A percentile compares a stretch with the other conserved stretches of the same genome.
These are phyloP conservation scores for Apodemus sylvaticus DNA, from an alignment of 2,113 vertebrate genomes.

Conservation along the genomic window DNA sequence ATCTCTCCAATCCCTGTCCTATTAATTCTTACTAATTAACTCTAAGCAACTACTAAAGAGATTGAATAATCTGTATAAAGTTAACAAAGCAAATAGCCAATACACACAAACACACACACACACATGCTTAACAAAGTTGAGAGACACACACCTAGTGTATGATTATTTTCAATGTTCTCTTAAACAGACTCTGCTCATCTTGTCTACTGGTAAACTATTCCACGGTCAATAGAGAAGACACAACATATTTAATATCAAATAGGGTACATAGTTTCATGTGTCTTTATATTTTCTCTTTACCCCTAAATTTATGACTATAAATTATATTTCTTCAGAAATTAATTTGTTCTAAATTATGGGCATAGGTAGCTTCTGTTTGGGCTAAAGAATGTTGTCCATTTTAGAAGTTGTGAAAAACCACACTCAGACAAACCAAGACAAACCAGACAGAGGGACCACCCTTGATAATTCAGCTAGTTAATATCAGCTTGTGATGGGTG, in stretches of 20 bases:
- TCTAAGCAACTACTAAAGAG: not conserved
- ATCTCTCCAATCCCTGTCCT: not conserved
- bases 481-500: not conserved
- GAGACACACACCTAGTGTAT: not conserved
- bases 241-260: constrained; percentile 29
- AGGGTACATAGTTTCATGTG: not conserved
- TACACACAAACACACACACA: not conserved
- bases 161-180: not conserved
- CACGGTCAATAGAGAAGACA: not conserved
- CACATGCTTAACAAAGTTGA: not conserved
- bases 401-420: not conserved
- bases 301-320: not conserved
- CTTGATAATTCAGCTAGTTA: not conserved
- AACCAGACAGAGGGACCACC: not conserved
- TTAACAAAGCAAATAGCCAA: not conserved
- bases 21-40: constrained; percentile 30
- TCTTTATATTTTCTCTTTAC: constrained; percentile 34
- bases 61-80: not conserved
- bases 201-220: not conserved
- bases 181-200: not conserved
- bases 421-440: not conserved
- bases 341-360: not conserved
- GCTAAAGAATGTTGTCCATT: not conserved
- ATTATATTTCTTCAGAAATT: constrained; percentile 30
- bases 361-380: not conserved